Evolutionary conservation across 2,113 vertebrate species (phyloP).

Genomic region (Pelvicachromis taeniatus): DNA sequence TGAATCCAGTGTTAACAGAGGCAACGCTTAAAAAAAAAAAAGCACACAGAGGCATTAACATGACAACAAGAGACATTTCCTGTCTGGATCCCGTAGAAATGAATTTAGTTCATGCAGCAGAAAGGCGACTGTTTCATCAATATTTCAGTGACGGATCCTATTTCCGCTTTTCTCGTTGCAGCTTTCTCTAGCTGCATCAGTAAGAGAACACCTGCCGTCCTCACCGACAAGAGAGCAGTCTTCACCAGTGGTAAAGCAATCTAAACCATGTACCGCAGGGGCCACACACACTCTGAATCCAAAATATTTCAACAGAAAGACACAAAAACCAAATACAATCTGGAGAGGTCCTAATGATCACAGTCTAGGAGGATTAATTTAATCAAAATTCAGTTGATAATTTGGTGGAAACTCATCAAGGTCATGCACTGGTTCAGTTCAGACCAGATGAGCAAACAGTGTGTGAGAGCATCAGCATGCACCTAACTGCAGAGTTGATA

Average conservation of each 20-base stretch:
- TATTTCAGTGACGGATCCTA: constrained; percentile 59
- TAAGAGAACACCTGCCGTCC: constrained; percentile 30
- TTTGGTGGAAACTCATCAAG: constrained; percentile 25
- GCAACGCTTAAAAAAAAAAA: neutral
- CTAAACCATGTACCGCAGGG: neutral
- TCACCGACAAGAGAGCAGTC: neutral
- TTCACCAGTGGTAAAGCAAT: constrained; percentile 20
- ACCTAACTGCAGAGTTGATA: constrained; percentile 25
- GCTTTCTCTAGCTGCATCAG: constrained; percentile 16
- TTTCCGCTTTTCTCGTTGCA: constrained; percentile 37
- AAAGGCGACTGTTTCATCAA: constrained; percentile 47
- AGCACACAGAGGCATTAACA: neutral
- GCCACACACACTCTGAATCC: neutral
- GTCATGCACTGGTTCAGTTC: constrained; percentile 29
- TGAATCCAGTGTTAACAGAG: neutral
- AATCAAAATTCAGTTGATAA: neutral
- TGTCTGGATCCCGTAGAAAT: neutral
- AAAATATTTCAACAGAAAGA: neutral
- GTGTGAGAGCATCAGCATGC: constrained; percentile 34
- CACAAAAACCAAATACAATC: neutral
- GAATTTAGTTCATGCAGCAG: neutral
- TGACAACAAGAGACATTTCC: neutral
- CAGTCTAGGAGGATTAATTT: neutral
- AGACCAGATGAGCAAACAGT: constrained; percentile 2
- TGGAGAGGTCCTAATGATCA: neutral